These are phyloP conservation scores for Nesospiza acunhae DNA, from an alignment of 2,113 vertebrate species.

Conservation along the genomic window DNA sequence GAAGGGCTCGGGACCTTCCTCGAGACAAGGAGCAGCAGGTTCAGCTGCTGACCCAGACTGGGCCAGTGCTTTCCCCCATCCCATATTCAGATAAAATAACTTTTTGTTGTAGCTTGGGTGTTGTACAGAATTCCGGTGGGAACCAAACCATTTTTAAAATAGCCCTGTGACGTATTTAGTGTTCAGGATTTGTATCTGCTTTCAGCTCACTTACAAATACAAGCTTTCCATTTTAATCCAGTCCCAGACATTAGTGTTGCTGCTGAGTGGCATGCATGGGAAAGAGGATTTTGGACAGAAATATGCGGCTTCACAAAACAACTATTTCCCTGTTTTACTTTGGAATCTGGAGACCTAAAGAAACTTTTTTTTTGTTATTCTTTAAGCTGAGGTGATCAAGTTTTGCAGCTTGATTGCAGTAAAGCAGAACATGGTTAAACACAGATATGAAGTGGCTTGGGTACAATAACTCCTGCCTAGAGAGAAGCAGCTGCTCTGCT, in stretches of 20 bases:
- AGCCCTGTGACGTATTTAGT: neutral
- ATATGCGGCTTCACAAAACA: neutral
- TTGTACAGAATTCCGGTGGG: neutral
- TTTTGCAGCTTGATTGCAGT: neutral
- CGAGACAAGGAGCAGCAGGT: neutral
- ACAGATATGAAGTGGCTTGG: neutral
- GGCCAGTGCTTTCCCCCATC: neutral
- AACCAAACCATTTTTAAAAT: neutral
- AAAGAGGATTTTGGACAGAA: neutral
- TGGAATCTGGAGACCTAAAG: neutral
- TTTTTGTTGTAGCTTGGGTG: neutral
- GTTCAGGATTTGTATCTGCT: neutral
- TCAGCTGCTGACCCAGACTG: neutral
- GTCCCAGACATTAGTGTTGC: neutral
- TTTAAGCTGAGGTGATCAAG: neutral
- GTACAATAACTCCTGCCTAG: neutral
- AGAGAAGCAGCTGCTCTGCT: neutral
- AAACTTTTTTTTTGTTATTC: neutral
- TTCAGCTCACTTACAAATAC: neutral
- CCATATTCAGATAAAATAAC: neutral
- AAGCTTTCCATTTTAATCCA: slow-evolving; percentile 6
- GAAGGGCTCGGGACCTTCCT: neutral
- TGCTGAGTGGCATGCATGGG: neutral
- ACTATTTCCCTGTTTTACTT: neutral
- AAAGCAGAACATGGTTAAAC: neutral